phyloP scores from a whole-genome alignment of 2,797 vertebrate species.

The Sciurus vulgaris region DNA sequence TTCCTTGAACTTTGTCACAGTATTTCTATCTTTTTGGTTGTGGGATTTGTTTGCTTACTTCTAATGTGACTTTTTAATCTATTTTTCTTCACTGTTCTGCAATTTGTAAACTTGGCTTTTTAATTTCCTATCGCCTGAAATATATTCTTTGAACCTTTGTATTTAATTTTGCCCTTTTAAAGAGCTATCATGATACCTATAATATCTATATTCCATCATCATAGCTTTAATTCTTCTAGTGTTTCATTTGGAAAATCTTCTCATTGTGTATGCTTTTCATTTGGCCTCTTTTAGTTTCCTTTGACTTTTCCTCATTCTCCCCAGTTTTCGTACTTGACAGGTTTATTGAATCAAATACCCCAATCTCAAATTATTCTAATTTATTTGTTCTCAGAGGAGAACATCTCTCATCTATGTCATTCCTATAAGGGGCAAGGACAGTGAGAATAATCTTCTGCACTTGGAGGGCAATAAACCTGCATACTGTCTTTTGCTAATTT shows the following conservation, averaged over 20 bases:
- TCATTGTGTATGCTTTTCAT: not conserved
- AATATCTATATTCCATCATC: not conserved
- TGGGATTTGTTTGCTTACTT: slow-evolving; percentile 9
- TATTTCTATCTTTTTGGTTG: not conserved
- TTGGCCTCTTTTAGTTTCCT: slow-evolving; percentile 5
- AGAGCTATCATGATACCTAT: not conserved
- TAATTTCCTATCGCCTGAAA: not conserved
- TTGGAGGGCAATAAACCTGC: not conserved
- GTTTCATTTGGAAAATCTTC: not conserved
- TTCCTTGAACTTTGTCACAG: slow-evolving; percentile 23
- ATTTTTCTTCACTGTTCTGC: slow-evolving; percentile 51
- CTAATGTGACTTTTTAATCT: slow-evolving; percentile 21
- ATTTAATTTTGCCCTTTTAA: not conserved
- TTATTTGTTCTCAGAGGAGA: not conserved
- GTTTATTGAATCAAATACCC: slow-evolving; percentile 17
- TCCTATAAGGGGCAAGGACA: not conserved
- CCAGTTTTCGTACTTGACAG: not conserved
- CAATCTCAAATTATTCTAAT: slow-evolving; percentile 27
- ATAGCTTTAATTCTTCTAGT: not conserved
- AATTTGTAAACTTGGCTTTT: slow-evolving; percentile 38
- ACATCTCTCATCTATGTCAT: slow-evolving; percentile 14
- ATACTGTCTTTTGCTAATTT: not conserved
- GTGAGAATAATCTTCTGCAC: not conserved
- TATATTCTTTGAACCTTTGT: not conserved
- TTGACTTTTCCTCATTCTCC: not conserved